Base-by-base conservation (phyloP, 1,140 invertebrate genomes). In the Xylocopa sonorina region DNA sequence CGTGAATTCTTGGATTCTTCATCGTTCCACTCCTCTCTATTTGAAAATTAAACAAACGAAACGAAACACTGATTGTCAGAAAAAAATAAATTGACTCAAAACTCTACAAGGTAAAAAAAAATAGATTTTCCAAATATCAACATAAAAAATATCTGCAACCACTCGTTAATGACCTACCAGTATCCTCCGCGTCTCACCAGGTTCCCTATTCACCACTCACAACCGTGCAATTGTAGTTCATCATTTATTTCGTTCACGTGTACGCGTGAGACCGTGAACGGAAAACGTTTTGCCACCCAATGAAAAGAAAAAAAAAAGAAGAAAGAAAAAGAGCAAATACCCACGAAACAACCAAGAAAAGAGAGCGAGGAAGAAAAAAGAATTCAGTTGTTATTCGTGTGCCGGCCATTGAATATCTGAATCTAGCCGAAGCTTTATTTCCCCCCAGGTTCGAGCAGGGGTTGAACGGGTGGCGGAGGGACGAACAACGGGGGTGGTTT, bases 361-460 rank as follows among this genome's bases (percentile, higher is more conserved):
- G 5, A 12, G 5, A 60, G 2, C 12, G 27, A 29, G 10, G 16
- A 12, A 41, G 9, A n/a, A 46, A 58, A 41, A 27, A n/a, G 46
- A 18, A 66, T 58, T 80, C 48, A 64, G 72, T 75, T 50, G 75
- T 75, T 84, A 79, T 72, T 68, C 60, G 57, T 68, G 72, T 50
- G 34, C 32, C 10, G 12, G 29, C 46, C 60, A 55, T 71, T 58
- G 82, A 83, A 80, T 80, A 80, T 72, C 77, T 67, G 78, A 67
- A 81, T 81, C 38, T 63, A n/a, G 67, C 38, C 41, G 72, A 58
- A 55, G 57, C 67, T 78, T 85, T 81, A 76, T 84, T 84, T 67
- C 7, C 41, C 43, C 27, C 32, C 21, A 55, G 53, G n/a, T 55
- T 72, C 48, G 32, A 10, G 50, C 21, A 6, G 27, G 32, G 34